A percentile compares a stretch with the other conserved stretches of the same genome.
Evolutionary conservation across 1,140 invertebrate species (phyloP).

Genomic region (Drosophila watanabei): DNA sequence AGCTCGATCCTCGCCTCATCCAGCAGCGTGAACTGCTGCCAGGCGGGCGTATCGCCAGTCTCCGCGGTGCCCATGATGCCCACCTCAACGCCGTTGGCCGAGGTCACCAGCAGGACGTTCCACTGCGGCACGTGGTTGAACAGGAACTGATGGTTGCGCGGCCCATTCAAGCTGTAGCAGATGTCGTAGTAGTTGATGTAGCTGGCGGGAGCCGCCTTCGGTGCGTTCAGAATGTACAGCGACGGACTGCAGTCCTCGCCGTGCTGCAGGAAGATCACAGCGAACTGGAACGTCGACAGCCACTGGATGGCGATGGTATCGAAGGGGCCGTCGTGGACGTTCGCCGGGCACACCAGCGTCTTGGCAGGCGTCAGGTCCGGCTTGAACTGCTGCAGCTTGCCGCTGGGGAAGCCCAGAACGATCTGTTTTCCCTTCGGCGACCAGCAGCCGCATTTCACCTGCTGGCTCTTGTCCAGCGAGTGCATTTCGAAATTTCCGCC

Average conservation of each 20-base stretch:
- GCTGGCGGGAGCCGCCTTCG: constrained; percentile 88
- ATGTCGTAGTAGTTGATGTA: constrained; percentile 92
- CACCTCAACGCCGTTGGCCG: constrained; percentile 92
- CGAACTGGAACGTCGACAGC: constrained; percentile 92
- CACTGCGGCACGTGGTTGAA: constrained; percentile 89
- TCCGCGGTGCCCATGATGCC: constrained; percentile 88
- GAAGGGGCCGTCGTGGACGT: constrained; percentile 86
- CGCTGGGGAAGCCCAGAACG: constrained; percentile 91
- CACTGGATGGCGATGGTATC: constrained; percentile 88
- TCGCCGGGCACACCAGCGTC: constrained; percentile 88
- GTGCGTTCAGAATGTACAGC: constrained; percentile 89
- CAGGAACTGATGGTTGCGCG: constrained; percentile 89
- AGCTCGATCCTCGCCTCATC: constrained; percentile 91
- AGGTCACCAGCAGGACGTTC: constrained; percentile 91
- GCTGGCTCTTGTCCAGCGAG: constrained; percentile 68
- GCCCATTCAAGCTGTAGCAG: constrained; percentile 90
- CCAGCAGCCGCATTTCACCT: constrained; percentile 91
- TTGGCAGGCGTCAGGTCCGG: constrained; percentile 92
- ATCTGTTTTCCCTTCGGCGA: constrained; percentile 96
- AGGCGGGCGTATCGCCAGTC: constrained; percentile 87
- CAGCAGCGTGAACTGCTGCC: constrained; percentile 88
- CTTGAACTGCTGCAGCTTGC: constrained; percentile 92
- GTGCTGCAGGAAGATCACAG: constrained; percentile 87
- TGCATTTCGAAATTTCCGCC: constrained; percentile 73
- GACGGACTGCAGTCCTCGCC: constrained; percentile 71